Conservation (phyloP, 2,113 vertebrate genomes). For the Heterotis niloticus region DNA sequence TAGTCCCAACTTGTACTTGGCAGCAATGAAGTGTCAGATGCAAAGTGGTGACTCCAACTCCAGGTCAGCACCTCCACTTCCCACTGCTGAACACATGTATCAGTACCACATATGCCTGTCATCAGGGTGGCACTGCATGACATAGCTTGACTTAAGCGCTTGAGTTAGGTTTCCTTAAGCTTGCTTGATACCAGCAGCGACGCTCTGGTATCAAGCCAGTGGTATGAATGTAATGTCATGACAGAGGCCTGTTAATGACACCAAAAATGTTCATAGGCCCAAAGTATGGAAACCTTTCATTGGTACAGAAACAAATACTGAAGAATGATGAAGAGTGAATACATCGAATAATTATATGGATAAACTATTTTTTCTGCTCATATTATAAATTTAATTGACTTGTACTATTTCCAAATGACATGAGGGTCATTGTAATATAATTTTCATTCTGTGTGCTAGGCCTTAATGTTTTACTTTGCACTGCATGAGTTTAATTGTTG, state of each 20-base stretch:
- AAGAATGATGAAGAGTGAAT: not conserved
- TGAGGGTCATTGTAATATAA: not conserved
- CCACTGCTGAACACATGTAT: constrained; percentile 23
- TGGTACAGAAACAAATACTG: not conserved
- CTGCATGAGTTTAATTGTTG: too few species aligned
- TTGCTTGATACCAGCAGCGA: constrained; percentile 9
- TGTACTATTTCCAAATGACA: not conserved
- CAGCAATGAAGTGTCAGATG: constrained; percentile 46
- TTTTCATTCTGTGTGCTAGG: too few species aligned
- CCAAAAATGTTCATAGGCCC: not conserved
- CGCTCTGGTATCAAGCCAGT: not conserved
- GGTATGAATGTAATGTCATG: not conserved
- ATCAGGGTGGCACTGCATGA: not conserved
- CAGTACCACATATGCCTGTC: constrained; percentile 8
- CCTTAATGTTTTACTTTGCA: too few species aligned
- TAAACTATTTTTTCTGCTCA: not conserved
- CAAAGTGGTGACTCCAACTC: constrained; percentile 8
- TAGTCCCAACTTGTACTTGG: constrained; percentile 41
- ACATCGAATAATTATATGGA: not conserved
- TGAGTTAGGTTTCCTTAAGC: not conserved
- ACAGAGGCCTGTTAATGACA: too few species aligned
- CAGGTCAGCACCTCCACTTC: not conserved
- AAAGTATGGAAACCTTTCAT: not conserved
- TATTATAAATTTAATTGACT: not conserved
- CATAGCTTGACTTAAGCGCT: not conserved